These are phyloP conservation scores for Acleris cristana DNA, from an alignment of 2,888 invertebrate species.

Conservation along the genomic window DNA sequence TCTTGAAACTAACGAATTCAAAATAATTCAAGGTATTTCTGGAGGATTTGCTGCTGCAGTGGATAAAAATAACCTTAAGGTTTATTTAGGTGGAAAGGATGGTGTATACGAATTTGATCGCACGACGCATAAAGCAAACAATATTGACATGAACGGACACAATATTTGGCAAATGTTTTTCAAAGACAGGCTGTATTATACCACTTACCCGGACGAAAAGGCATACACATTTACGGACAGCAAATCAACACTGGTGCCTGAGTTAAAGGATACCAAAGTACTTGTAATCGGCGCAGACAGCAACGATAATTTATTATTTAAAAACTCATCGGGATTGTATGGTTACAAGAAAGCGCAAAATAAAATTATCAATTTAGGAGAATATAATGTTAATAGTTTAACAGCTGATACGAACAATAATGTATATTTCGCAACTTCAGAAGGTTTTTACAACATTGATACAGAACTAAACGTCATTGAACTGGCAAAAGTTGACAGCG, in stretches of 20 bases:
- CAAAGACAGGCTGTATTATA: constrained; percentile 63
- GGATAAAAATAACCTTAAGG: constrained; percentile 50
- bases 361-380: constrained; percentile 34
- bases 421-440: constrained; percentile 49
- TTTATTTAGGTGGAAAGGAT: constrained; percentile 63
- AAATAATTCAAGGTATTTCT: constrained; percentile 51
- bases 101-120: constrained; percentile 64
- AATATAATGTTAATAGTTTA: constrained; percentile 38
- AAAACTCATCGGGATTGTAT: constrained; percentile 55
- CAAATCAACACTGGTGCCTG: constrained; percentile 42
- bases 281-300: constrained; percentile 51
- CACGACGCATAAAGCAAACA: constrained; percentile 49
- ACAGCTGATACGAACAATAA: constrained; percentile 48
- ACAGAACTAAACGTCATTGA: constrained; percentile 3
- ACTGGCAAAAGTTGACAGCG: constrained; percentile 16
- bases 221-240: constrained; percentile 48
- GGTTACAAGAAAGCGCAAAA: constrained; percentile 40
- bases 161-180: constrained; percentile 73
- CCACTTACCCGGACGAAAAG: constrained; percentile 54
- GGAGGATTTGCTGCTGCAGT: constrained; percentile 66
- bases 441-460: constrained; percentile 43
- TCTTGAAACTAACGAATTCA: constrained; percentile 56
- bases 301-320: constrained; percentile 47
- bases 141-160: constrained; percentile 45
- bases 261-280: constrained; percentile 45